Percentiles rank a stretch among this genome's conserved stretches.
Evolutionary conservation across 2,888 invertebrate genomes (phyloP).

Genomic region (Stegana nigrithorax): DNA sequence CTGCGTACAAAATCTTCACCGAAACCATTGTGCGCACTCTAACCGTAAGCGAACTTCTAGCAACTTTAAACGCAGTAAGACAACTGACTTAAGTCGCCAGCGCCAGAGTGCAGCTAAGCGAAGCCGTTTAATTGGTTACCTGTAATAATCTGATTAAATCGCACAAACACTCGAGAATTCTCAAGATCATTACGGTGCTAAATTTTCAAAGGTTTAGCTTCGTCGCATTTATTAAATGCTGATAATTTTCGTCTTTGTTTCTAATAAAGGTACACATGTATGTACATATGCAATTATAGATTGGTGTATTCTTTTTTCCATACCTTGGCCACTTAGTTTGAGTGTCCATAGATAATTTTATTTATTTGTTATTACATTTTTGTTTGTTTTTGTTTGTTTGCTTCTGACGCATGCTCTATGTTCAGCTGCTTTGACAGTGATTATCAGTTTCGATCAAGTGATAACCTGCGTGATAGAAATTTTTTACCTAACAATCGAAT

Average conservation of each 20-base stretch:
- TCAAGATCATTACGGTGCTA: conserved; percentile 24
- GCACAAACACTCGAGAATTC: conserved; percentile 14
- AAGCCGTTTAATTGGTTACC: not conserved
- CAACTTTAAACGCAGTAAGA: not conserved
- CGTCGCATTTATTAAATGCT: not conserved
- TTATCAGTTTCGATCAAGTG: not conserved
- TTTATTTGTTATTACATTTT: no score
- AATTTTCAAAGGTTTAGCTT: not conserved
- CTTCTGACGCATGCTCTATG: not conserved
- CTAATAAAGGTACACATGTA: no score
- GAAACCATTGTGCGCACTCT: not conserved
- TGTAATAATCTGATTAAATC: not conserved
- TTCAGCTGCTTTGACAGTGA: not conserved
- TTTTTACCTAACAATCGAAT: no score
- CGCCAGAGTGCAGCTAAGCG: not conserved
- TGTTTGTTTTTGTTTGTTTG: no score
- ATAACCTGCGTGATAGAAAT: not conserved
- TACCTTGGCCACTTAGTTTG: no score
- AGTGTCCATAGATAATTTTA: no score
- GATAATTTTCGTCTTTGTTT: no score
- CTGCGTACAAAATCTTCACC: not conserved
- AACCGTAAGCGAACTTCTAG: not conserved
- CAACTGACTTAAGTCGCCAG: not conserved
- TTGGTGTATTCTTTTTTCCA: no score
- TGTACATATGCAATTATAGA: no score